Conservation (phyloP, 2,797 vertebrate genomes). For the Telmatherina bonti region DNA sequence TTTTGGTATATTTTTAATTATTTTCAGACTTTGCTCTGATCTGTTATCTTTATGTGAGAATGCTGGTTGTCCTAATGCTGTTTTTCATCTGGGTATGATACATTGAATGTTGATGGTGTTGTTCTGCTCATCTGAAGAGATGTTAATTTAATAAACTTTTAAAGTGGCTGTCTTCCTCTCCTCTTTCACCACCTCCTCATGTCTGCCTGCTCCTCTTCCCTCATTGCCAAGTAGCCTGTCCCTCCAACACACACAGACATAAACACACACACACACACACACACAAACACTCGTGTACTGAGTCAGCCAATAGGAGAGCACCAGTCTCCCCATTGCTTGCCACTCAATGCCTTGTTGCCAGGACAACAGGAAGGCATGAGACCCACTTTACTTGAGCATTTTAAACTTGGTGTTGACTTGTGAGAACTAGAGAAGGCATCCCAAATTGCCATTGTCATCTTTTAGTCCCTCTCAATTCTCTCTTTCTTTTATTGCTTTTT, state of each 20-base stretch:
- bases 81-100: too few species aligned
- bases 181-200: slow-evolving; percentile 47
- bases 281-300: slow-evolving; percentile 40
- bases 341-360: slow-evolving; percentile 87
- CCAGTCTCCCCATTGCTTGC: slow-evolving; percentile 86
- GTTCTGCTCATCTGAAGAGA: too few species aligned
- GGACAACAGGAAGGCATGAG: slow-evolving; percentile 86
- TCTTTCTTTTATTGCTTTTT: neutral
- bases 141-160: too few species aligned
- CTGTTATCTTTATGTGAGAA: too few species aligned
- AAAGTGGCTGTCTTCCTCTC: slow-evolving; percentile 44
- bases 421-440: slow-evolving; percentile 68
- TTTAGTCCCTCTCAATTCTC: neutral
- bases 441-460: slow-evolving; percentile 31
- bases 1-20: too few species aligned
- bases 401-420: slow-evolving; percentile 83
- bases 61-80: too few species aligned
- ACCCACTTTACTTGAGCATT: slow-evolving; percentile 82
- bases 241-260: slow-evolving; percentile 67
- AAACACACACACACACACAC: slow-evolving; percentile 26
- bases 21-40: too few species aligned
- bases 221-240: slow-evolving; percentile 75
- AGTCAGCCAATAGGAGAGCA: slow-evolving; percentile 82
- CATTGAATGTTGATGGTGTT: too few species aligned
- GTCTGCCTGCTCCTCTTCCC: slow-evolving; percentile 78